Evolutionary conservation across 2,888 invertebrate species (phyloP), one percentile per base, ranked within the genome.

Genomic region (Drosophila putrida): DNA sequence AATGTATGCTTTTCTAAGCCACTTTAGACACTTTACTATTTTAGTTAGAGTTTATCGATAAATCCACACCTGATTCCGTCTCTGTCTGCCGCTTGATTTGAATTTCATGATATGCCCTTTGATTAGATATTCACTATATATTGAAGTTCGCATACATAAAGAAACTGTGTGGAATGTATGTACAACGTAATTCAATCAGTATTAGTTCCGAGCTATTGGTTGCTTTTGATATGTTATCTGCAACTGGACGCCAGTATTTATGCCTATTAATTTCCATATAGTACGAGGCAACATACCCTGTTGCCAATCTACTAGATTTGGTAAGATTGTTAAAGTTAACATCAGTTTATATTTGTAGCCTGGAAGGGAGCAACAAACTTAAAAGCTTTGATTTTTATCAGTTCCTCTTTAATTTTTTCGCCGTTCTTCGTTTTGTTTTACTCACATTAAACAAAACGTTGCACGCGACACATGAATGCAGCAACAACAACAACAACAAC

Each of bases 401-500:
- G 25, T 58, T 25, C 31, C n/a, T 50, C 33, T 63, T 51, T 59
- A 75, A 11, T 53, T 64, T 61, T 63, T 59, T 72, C n/a, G 28
- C 36, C 43, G 50, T 66, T 66, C 66, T 62, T 64, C 75, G 55
- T 69, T 68, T 72, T 58, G 55, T 65, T 70, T 82, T 82, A 88
- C 82, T 88, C 82, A 68, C 80, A 88, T 82, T 82, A 88, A 46
- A 68, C 62, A 74, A 85, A 80, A 59, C 64, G 67, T 46, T 69
- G 88, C 85, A 87, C 76, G 85, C 85, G 75, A 71, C 72, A 75
- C 54, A 78, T 74, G 75, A 80, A 75, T 62, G 63, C 64, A 44
- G 36, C 61, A 51, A 10, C 57, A 38, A 39, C 31, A 54, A 44
- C 53, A 43, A 35, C 11, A 57, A 49, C 33, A 49, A 39, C 41